Base-by-base conservation (phyloP, 2,888 invertebrate genomes). In the Lasioglossum zephyrum region DNA sequence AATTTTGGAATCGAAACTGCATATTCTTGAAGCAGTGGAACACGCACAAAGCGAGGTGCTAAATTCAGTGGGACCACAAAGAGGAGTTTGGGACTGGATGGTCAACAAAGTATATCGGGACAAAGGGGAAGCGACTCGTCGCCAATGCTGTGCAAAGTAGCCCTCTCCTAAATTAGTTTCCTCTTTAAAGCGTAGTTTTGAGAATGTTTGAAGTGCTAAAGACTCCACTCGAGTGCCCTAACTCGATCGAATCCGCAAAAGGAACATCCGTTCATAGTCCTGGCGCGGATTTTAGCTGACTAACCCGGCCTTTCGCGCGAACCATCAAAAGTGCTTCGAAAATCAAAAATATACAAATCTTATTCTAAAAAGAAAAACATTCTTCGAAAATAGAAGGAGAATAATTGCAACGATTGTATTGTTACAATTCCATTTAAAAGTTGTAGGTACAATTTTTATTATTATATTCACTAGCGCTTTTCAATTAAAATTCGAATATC, bases 21-120 rank as follows among this genome's bases (percentile, higher is more conserved):
- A 66, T 66, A 39, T 66, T 66, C 66, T 36, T 8, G 66, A 22
- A 9, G 36, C 36, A 66, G 3, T 1, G 36, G 18, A 66, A 22
- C 22, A 39, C 4, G 36, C 1, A 36, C 66, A 66, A 66, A 66
- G 66, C 31, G 36, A 4, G 31, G 18, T 66, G 36, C 9, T 66
- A 66, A 66, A 66, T 36, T 66, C 66, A 66, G 36, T 36, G 66
- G 36, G 66, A 66, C 66, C 66, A 22, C 66, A 36, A 66, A 66
- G 36, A 8, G 36, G 18, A 36, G 36, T 66, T 66, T 36, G 66
- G 66, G 66, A 36, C 66, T 9, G 36, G 36, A 39, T 18, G 36
- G 36, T 66, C 66, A 66, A 66, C 66, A 66, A 66, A 66, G 9
- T 66, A 22, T 39, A 9, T 9, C 66, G 18, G 18, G 18, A 66